Percentiles rank a stretch among this genome's conserved stretches.
Evolutionary conservation across 2,797 vertebrate genomes (phyloP).

Genomic region (Prionace glauca): DNA sequence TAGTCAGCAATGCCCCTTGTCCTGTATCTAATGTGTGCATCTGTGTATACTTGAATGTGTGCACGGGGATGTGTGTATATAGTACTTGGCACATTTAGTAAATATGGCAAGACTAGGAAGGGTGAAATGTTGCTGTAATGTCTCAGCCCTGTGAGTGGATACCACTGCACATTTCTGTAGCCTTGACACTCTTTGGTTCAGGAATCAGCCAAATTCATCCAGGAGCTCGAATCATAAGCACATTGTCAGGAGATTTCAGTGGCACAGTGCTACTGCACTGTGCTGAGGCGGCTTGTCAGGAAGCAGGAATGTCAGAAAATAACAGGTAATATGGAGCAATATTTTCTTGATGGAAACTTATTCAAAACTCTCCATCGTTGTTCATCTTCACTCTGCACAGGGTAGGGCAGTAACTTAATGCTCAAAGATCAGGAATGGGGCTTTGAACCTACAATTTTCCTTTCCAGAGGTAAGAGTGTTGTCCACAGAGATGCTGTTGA

Average conservation of each 20-base stretch:
- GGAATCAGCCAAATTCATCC: background rate
- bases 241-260: background rate
- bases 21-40: background rate
- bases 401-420: background rate
- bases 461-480: background rate
- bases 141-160: background rate
- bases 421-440: background rate
- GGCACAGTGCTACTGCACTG: background rate
- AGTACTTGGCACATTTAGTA: background rate
- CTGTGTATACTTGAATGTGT: background rate
- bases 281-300: background rate
- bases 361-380: background rate
- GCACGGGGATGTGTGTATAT: background rate
- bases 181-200: background rate
- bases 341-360: background rate
- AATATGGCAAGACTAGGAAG: background rate
- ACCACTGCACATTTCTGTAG: background rate
- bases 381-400: background rate
- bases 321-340: background rate
- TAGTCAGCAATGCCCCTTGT: too few relatives aligned
- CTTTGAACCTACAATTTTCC: background rate
- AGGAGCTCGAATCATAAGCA: too few relatives aligned
- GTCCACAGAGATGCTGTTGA: background rate
- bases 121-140: background rate
- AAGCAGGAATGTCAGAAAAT: background rate